Conservation (phyloP, 2,888 invertebrate species). For the Thecocarcelia acutangulata region DNA sequence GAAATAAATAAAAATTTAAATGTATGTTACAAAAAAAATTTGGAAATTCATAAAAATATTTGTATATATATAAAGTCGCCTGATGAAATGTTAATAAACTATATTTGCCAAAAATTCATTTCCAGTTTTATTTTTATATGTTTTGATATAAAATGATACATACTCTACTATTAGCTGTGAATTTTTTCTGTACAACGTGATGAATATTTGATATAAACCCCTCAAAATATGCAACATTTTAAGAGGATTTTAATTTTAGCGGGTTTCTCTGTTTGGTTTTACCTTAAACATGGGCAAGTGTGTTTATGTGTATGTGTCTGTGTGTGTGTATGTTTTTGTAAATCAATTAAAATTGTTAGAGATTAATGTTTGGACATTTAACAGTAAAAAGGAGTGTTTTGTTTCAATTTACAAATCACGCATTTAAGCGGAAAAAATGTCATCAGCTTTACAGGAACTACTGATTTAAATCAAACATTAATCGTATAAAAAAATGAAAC, state of each 20-base stretch:
- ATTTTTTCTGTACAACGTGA: background rate
- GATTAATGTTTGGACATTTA: slow-evolving; percentile 30
- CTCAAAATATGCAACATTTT: background rate
- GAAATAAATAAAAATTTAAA: slow-evolving; percentile 26
- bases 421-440: background rate
- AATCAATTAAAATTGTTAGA: slow-evolving; percentile 32
- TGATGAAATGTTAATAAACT: slow-evolving; percentile 55
- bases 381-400: slow-evolving; percentile 3
- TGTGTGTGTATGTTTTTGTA: background rate
- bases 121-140: slow-evolving; percentile 5
- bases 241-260: background rate
- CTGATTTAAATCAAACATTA: slow-evolving; percentile 7
- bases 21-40: background rate
- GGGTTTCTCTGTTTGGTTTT: background rate
- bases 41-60: slow-evolving; percentile 7
- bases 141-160: background rate
- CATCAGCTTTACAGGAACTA: background rate
- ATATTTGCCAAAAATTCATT: slow-evolving; percentile 24
- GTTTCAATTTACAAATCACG: slow-evolving; percentile 20
- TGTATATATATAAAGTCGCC: slow-evolving; percentile 1
- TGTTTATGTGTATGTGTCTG: background rate
- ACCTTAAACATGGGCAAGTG: background rate
- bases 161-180: background rate
- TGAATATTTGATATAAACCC: background rate
- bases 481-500: background rate